Conservation (phyloP, 2,888 invertebrate genomes). For the Drosophila glabriapex region DNA sequence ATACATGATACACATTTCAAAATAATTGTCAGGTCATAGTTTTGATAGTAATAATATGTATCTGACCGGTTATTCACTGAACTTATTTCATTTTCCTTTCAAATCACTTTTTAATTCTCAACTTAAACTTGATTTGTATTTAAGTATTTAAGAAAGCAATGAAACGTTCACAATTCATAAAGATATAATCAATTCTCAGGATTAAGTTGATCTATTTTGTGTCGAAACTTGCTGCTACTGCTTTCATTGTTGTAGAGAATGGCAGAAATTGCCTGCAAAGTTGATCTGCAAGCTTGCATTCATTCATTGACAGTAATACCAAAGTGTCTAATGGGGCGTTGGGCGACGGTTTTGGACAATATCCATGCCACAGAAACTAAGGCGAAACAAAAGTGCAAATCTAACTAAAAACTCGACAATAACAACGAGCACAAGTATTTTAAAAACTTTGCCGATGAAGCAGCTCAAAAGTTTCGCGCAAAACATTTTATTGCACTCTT, state of each 20-base stretch:
- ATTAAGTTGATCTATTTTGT: constrained; percentile 22
- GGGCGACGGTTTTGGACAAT: constrained; percentile 58
- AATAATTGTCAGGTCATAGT: neutral
- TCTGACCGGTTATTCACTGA: neutral
- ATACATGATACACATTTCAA: neutral
- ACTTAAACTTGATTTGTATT: neutral
- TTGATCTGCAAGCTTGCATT: constrained; percentile 47
- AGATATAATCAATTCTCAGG: constrained; percentile 10
- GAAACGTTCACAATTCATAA: neutral
- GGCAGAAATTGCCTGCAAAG: constrained; percentile 35
- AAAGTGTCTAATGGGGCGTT: constrained; percentile 62
- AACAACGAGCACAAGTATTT: constrained; percentile 66
- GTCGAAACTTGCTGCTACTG: constrained; percentile 14
- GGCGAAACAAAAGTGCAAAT: constrained; percentile 69
- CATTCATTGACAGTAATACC: constrained; percentile 60
- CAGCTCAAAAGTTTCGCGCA: constrained; percentile 67
- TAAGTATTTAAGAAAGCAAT: neutral
- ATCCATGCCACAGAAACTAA: constrained; percentile 35
- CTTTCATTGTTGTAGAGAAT: constrained; percentile 17
- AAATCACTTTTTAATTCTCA: neutral
- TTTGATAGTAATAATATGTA: neutral
- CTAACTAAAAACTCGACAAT: constrained; percentile 71
- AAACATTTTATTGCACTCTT: constrained; percentile 80
- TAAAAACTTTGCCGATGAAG: constrained; percentile 53
- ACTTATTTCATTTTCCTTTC: too few relatives aligned